Percentiles rank a stretch among this genome's conserved stretches.
phyloP scores from a whole-genome alignment of 2,113 vertebrate species.

The Cinclus mexicanus region DNA sequence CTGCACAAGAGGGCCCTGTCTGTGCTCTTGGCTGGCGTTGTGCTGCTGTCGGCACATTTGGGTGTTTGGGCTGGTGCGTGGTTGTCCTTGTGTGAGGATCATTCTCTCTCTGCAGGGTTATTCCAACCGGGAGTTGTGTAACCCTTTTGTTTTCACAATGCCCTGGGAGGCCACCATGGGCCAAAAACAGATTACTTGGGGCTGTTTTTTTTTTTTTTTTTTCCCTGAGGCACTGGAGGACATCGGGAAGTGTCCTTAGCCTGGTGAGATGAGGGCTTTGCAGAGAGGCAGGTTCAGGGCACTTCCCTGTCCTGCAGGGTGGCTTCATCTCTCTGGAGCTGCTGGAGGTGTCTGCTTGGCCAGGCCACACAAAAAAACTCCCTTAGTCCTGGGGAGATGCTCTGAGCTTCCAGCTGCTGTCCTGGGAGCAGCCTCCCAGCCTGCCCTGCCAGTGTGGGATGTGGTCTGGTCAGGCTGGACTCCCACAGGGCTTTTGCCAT shows the following conservation, averaged over 20 bases:
- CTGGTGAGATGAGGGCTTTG: accelerated
- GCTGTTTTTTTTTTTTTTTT: not conserved
- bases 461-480: not conserved
- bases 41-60: conserved; percentile 47
- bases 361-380: not conserved
- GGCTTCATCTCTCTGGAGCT: not conserved
- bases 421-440: not conserved
- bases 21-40: not conserved
- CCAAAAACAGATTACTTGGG: not conserved
- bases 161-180: not conserved
- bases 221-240: not conserved
- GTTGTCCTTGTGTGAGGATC: not conserved
- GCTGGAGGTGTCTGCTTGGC: not conserved
- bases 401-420: not conserved
- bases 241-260: not conserved
- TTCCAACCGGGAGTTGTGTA: not conserved
- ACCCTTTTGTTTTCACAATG: conserved; percentile 45
- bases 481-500: not conserved
- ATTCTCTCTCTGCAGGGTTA: not conserved
- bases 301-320: not conserved
- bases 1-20: not conserved
- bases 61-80: conserved; percentile 31
- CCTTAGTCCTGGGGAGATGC: not conserved
- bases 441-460: not conserved
- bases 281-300: not conserved